Percentiles rank a stretch among this genome's conserved stretches.
phyloP scores from a whole-genome alignment of 2,888 invertebrate genomes.

The Drosophila longiperda region DNA sequence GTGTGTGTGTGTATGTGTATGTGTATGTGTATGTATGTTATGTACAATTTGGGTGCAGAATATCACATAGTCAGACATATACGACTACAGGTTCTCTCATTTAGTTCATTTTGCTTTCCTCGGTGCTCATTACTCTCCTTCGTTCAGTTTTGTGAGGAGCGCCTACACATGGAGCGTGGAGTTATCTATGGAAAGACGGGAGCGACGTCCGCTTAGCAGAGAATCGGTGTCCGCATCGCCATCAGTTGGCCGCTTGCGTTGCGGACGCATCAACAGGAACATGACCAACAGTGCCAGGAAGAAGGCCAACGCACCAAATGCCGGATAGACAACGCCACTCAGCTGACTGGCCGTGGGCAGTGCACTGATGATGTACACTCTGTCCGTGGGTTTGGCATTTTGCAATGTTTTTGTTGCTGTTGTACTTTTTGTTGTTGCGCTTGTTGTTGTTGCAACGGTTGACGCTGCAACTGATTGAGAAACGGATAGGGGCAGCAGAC shows the following conservation, averaged over 20 bases:
- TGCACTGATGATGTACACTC: conserved; percentile 70
- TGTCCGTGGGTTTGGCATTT: conserved; percentile 54
- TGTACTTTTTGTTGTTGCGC: conserved; percentile 1
- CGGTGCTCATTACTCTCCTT: conserved; percentile 3
- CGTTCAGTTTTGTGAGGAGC: background rate
- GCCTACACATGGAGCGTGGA: conserved; percentile 68
- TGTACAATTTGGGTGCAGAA: conserved; percentile 73
- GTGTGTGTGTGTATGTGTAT: conserved; percentile 22
- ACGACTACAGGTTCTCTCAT: conserved; percentile 69
- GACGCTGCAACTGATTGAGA: conserved; percentile 15
- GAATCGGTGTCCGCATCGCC: conserved; percentile 65
- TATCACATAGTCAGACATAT: conserved; percentile 78
- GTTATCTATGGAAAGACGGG: conserved; percentile 53
- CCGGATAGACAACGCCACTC: conserved; percentile 72
- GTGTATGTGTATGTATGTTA: conserved; percentile 46
- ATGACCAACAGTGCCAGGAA: conserved; percentile 68
- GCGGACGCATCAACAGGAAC: conserved; percentile 73
- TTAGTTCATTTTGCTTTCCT: conserved; percentile 15
- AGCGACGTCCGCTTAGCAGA: conserved; percentile 58
- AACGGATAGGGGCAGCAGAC: conserved; percentile 24
- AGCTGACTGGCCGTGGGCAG: conserved; percentile 68
- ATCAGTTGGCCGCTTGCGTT: conserved; percentile 62
- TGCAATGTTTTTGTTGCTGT: conserved; percentile 5
- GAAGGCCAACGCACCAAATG: conserved; percentile 70
- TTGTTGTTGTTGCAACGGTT: conserved; percentile 10